phyloP scores from a whole-genome alignment of 2,888 invertebrate genomes.

The Aplocera efformata region DNA sequence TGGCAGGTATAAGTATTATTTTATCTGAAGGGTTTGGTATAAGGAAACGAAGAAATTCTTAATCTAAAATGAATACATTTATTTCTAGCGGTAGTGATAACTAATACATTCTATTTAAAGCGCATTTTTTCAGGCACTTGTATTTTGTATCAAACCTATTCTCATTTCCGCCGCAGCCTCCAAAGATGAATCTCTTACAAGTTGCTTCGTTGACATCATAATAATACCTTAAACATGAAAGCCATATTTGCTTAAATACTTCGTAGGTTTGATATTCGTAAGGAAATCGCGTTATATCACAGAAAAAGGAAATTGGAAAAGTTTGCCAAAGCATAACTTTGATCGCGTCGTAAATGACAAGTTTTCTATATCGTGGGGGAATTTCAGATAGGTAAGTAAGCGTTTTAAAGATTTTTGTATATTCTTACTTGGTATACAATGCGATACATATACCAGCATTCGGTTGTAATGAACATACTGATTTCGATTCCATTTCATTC shows the following conservation, averaged over 20 bases:
- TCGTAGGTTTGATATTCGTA: no score
- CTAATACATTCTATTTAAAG: background rate
- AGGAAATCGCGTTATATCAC: background rate
- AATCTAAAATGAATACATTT: no score
- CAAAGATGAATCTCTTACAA: conserved; percentile 50
- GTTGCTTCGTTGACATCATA: conserved; percentile 42
- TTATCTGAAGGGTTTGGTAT: no score
- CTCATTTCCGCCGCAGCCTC: conserved; percentile 59
- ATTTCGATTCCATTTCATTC: conserved; percentile 18
- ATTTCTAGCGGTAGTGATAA: no score
- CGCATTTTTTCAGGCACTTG: conserved; percentile 29
- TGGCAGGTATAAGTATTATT: no score
- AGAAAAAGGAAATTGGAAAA: background rate
- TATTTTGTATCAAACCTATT: conserved; percentile 42
- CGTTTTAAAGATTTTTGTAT: background rate
- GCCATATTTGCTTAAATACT: background rate
- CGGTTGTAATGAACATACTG: conserved; percentile 46
- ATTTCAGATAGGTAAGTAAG: no score
- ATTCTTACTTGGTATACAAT: conserved; percentile 40
- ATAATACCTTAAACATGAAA: conserved; percentile 36
- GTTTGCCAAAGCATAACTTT: background rate
- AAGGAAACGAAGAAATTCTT: no score
- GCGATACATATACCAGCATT: conserved; percentile 49
- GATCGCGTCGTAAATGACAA: background rate
- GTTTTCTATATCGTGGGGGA: no score